These are phyloP conservation scores for Pteria penguin DNA, from an alignment of 2,888 invertebrate species.

Conservation along the genomic window DNA sequence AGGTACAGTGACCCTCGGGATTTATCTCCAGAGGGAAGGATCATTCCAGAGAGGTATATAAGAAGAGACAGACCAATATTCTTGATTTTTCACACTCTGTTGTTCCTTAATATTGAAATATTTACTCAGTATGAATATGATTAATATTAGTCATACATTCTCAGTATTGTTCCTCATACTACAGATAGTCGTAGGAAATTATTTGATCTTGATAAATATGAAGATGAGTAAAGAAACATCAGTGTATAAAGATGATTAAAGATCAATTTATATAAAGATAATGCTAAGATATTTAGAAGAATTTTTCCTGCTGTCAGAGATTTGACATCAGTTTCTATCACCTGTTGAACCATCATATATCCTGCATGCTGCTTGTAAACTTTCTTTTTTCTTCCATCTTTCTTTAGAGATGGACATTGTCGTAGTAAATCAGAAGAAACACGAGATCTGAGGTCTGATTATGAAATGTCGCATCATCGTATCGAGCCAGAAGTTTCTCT, in stretches of 20 bases:
- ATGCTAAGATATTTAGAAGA: too few relatives aligned
- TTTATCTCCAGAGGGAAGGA: slow-evolving; percentile 33
- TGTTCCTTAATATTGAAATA: too few relatives aligned
- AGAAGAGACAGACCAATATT: too few relatives aligned
- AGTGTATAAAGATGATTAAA: too few relatives aligned
- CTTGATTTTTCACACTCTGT: too few relatives aligned
- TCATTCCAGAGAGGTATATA: slow-evolving; percentile 20
- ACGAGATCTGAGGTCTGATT: background rate
- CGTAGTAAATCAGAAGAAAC: slow-evolving; percentile 42
- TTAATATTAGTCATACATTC: background rate
- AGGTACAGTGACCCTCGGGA: slow-evolving; percentile 42
- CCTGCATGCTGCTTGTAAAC: too few relatives aligned
- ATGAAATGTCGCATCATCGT: background rate
- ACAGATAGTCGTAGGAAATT: too few relatives aligned
- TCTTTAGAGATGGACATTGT: slow-evolving; percentile 39
- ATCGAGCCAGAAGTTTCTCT: background rate
- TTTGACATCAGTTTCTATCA: background rate
- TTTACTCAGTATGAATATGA: too few relatives aligned
- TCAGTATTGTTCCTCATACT: background rate
- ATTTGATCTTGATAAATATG: too few relatives aligned
- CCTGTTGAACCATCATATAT: background rate
- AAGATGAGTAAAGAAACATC: too few relatives aligned
- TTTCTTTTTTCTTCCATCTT: too few relatives aligned
- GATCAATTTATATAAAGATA: too few relatives aligned
- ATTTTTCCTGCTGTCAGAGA: background rate